These are phyloP conservation scores for Calidris pygmaea DNA, from an alignment of 2,113 vertebrate species.

Conservation along the genomic window DNA sequence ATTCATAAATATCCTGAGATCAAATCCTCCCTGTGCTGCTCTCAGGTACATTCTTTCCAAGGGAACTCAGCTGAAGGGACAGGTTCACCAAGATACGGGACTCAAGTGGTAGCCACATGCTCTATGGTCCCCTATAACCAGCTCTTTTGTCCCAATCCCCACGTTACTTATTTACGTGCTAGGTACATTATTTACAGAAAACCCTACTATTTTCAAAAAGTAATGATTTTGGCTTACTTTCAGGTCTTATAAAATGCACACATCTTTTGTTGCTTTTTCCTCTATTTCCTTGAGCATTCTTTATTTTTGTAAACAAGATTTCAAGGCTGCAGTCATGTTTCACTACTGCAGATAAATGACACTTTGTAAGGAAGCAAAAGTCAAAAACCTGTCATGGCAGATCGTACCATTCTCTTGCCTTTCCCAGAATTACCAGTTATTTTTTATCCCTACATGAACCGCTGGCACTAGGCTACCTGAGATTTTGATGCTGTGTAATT, in stretches of 20 bases:
- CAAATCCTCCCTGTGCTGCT: neutral
- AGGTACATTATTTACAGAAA: neutral
- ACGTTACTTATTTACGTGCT: neutral
- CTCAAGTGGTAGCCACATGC: neutral
- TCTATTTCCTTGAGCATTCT: neutral
- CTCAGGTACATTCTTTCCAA: neutral
- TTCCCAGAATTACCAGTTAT: neutral
- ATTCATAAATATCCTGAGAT: neutral
- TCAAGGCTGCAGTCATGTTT: neutral
- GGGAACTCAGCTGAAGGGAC: neutral
- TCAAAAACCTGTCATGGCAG: neutral
- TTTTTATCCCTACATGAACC: neutral
- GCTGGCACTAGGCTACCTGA: neutral
- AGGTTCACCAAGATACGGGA: neutral
- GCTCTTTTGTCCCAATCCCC: neutral
- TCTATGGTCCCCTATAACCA: neutral
- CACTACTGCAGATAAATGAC: neutral
- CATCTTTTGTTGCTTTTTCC: neutral
- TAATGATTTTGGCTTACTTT: neutral
- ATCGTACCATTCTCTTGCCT: fast-evolving
- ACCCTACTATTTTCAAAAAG: neutral
- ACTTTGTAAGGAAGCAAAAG: neutral
- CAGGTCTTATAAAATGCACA: neutral
- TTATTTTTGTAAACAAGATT: neutral
- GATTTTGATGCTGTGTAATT: neutral